A percentile compares a stretch with the other conserved stretches of the same genome.
These are phyloP conservation scores for Echinops telfairi DNA, from an alignment of 2,113 vertebrate genomes.

Conservation along the genomic window DNA sequence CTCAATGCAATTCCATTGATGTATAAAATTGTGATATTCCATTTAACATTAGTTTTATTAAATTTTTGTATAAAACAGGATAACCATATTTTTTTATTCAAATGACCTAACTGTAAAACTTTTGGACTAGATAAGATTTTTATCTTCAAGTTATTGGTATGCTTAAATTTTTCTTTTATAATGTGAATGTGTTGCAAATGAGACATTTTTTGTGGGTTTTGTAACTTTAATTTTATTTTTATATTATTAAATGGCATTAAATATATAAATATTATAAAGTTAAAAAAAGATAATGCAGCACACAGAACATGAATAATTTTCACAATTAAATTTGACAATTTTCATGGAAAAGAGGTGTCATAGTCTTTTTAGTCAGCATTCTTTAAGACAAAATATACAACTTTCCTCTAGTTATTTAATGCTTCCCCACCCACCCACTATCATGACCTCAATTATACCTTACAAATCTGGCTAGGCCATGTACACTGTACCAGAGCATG, in stretches of 20 bases:
- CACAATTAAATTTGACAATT: constrained; percentile 2
- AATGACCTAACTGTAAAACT: constrained; percentile 37
- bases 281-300: background rate
- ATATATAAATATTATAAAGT: constrained; percentile 36
- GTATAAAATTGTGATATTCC: background rate
- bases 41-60: constrained; percentile 55
- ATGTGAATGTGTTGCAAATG: constrained; percentile 56
- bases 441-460: too few relatives aligned
- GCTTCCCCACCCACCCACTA: too few relatives aligned
- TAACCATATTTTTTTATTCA: constrained; percentile 25
- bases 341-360: background rate
- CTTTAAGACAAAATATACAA: background rate
- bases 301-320: background rate
- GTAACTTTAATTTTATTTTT: constrained; percentile 60
- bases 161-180: constrained; percentile 39
- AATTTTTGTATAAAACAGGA: constrained; percentile 30
- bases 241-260: constrained; percentile 62
- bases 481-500: too few relatives aligned
- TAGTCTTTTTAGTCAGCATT: background rate
- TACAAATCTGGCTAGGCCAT: too few relatives aligned
- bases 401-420: too few relatives aligned
- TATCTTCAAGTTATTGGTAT: constrained; percentile 9
- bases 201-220: constrained; percentile 40
- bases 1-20: constrained; percentile 27
- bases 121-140: background rate